phyloP scores from a whole-genome alignment of 2,113 vertebrate species.

The Falco punctatus region DNA sequence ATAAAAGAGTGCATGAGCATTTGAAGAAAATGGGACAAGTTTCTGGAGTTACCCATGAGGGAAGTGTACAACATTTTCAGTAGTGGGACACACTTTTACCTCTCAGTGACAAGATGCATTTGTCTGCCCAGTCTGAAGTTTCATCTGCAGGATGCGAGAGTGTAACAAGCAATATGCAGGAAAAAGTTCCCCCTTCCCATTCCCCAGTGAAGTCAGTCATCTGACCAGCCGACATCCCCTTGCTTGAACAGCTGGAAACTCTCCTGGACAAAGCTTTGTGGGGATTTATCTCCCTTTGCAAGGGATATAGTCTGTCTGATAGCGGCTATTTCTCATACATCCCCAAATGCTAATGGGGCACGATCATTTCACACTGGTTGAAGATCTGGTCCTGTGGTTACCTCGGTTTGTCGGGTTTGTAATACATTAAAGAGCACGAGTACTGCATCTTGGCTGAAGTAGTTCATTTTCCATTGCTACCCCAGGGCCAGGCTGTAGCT shows the following conservation, averaged over 20 bases:
- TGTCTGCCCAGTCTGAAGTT: not conserved
- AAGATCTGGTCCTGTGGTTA: not conserved
- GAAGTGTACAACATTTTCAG: accelerated
- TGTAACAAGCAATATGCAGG: not conserved
- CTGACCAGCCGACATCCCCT: accelerated
- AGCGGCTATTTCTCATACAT: accelerated
- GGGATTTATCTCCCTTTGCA: not conserved
- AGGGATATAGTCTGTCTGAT: not conserved
- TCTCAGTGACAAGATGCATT: not conserved
- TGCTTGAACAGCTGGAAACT: not conserved
- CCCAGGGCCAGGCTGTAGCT: not conserved
- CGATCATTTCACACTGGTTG: not conserved
- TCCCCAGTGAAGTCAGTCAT: not conserved
- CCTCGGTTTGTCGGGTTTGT: not conserved
- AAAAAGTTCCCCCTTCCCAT: not conserved
- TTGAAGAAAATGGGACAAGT: not conserved
- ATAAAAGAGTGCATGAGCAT: accelerated
- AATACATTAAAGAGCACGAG: accelerated
- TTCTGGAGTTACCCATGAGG: not conserved
- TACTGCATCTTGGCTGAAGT: not conserved
- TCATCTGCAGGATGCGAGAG: not conserved
- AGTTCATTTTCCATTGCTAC: not conserved
- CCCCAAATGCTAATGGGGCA: not conserved
- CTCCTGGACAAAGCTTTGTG: not conserved
- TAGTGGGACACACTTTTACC: not conserved